Evolutionary conservation across 1,140 invertebrate species (phyloP).

Genomic region (Papilio polytes): DNA sequence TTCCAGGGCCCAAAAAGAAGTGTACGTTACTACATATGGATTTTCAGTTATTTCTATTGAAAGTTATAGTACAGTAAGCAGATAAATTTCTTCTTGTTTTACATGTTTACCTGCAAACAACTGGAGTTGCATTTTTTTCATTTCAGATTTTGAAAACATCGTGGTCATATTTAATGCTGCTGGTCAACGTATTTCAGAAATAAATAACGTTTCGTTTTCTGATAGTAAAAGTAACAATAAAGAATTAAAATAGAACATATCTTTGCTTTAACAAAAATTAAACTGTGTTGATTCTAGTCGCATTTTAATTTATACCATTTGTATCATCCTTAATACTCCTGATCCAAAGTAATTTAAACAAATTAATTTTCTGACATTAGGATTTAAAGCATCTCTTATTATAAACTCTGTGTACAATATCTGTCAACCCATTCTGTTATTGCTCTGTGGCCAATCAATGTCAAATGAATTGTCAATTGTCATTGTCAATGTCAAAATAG

Average conservation of each 20-base stretch:
- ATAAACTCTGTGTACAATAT: too few species aligned
- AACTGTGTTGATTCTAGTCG: too few species aligned
- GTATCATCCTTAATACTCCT: too few species aligned
- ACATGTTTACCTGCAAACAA: background rate
- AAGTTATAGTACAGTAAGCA: conserved; percentile 64
- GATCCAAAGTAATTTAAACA: too few species aligned
- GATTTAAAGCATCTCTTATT: too few species aligned
- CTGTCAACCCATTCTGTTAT: too few species aligned
- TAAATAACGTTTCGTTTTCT: background rate
- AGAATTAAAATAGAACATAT: background rate
- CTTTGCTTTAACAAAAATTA: too few species aligned
- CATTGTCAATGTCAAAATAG: conserved; percentile 14
- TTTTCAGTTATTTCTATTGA: conserved; percentile 64
- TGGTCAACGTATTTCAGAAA: conserved; percentile 60
- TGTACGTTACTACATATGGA: conserved; percentile 66
- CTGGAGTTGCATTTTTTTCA: conserved; percentile 17
- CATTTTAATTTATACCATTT: too few species aligned
- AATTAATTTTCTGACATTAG: too few species aligned
- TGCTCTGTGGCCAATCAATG: too few species aligned
- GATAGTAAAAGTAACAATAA: background rate
- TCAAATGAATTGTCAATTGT: conserved; percentile 1
- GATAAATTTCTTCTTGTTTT: background rate
- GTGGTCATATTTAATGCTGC: conserved; percentile 52
- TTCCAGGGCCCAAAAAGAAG: conserved; percentile 63
- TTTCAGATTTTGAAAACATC: conserved; percentile 57